Evolutionary conservation across 1,140 invertebrate genomes (phyloP).

Genomic region (Dendrolimus punctatus): DNA sequence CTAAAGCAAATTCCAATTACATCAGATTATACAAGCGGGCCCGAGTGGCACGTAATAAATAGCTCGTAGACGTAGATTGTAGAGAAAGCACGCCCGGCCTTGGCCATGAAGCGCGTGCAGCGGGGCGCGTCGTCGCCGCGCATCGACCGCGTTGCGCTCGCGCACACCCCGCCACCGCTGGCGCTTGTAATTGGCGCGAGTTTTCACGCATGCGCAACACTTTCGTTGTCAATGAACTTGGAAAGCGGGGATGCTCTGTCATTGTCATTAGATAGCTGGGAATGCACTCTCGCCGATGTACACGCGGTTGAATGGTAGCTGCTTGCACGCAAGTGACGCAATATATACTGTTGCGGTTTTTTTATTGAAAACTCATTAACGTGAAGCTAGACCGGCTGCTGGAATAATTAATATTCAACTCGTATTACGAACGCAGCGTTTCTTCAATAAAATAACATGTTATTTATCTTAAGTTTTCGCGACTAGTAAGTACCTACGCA

Average conservation of each 20-base stretch:
- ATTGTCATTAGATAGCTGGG: slow-evolving; percentile 61
- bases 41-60: slow-evolving; percentile 32
- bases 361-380: too few relatives aligned
- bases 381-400: too few relatives aligned
- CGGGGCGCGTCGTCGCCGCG: slow-evolving; percentile 27
- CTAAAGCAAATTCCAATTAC: slow-evolving; percentile 35
- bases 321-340: slow-evolving; percentile 35
- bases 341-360: not conserved
- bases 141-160: slow-evolving; percentile 14
- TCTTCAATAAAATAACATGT: too few relatives aligned
- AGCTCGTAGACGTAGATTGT: slow-evolving; percentile 17
- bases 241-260: slow-evolving; percentile 63
- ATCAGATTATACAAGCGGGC: slow-evolving; percentile 47
- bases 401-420: too few relatives aligned
- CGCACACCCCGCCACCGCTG: slow-evolving; percentile 10
- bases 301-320: slow-evolving; percentile 27
- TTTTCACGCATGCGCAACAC: slow-evolving; percentile 61
- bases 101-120: slow-evolving; percentile 52
- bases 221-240: slow-evolving; percentile 70
- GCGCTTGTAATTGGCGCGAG: slow-evolving; percentile 40
- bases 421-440: too few relatives aligned
- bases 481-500: too few relatives aligned
- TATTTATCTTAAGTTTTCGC: too few relatives aligned
- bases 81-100: slow-evolving; percentile 58
- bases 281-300: slow-evolving; percentile 63